Conservation (phyloP, 1,140 invertebrate genomes). For the Atopsyche davidsoni region DNA sequence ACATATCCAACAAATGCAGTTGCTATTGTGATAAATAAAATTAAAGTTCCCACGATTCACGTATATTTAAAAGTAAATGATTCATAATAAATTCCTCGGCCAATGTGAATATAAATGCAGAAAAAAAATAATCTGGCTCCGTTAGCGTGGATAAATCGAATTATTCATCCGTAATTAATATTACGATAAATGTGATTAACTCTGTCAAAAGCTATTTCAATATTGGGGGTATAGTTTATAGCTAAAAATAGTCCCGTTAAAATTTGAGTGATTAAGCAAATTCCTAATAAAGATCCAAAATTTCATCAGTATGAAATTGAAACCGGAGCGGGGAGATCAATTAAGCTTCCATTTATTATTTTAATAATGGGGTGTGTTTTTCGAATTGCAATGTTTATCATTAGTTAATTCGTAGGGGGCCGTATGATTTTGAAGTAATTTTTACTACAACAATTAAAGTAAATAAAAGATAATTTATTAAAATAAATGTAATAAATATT, state of each 20-base stretch:
- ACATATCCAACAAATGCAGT: constrained; percentile 66
- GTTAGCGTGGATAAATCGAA: constrained; percentile 53
- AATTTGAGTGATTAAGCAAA: constrained; percentile 57
- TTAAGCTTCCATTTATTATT: constrained; percentile 49
- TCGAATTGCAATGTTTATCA: constrained; percentile 43
- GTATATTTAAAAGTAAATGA: constrained; percentile 48
- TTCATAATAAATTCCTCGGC: constrained; percentile 52
- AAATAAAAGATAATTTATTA: too few species aligned
- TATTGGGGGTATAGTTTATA: constrained; percentile 53
- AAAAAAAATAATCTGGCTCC: constrained; percentile 53
- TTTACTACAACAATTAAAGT: too few species aligned
- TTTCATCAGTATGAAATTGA: constrained; percentile 50
- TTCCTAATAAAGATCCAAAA: constrained; percentile 52
- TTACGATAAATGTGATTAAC: constrained; percentile 49
- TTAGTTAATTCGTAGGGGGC: too few species aligned
- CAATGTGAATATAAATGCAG: constrained; percentile 47
- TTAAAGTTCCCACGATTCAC: constrained; percentile 51
- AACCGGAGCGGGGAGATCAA: constrained; percentile 49
- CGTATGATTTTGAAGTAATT: too few species aligned
- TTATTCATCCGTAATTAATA: constrained; percentile 51
- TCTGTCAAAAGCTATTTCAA: constrained; percentile 52
- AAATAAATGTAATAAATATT: too few species aligned
- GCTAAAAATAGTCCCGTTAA: constrained; percentile 53
- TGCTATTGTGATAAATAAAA: constrained; percentile 56
- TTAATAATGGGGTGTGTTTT: constrained; percentile 41